These are phyloP conservation scores for Eurytoma californica DNA, from an alignment of 2,888 invertebrate genomes.

Conservation along the genomic window DNA sequence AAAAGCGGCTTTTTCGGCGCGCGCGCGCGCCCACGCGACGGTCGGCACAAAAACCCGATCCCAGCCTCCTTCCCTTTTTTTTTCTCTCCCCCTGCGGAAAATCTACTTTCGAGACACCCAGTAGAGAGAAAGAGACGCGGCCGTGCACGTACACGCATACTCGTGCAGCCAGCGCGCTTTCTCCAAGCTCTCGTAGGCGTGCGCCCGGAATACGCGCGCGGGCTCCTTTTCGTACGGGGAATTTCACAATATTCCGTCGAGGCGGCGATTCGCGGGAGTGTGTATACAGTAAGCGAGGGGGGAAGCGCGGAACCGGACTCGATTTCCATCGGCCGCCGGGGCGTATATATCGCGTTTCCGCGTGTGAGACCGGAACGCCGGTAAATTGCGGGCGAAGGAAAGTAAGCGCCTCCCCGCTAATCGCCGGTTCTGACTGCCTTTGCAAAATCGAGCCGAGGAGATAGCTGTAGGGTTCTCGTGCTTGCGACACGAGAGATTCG, in stretches of 20 bases:
- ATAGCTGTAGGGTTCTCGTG: not conserved
- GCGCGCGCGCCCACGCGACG: too few relatives aligned
- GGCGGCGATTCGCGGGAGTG: too few relatives aligned
- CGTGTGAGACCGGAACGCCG: not conserved
- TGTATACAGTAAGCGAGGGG: not conserved
- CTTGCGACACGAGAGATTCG: not conserved
- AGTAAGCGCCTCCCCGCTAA: not conserved
- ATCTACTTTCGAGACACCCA: constrained; percentile 46
- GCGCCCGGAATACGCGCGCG: not conserved
- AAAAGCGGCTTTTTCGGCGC: too few relatives aligned
- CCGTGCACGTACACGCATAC: not conserved
- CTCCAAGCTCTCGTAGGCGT: not conserved
- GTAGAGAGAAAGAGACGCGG: constrained; percentile 8
- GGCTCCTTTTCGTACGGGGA: not conserved
- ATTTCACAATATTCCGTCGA: constrained; percentile 24
- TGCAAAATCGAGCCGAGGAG: not conserved
- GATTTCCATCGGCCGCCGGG: constrained; percentile 16
- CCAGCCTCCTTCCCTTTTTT: not conserved
- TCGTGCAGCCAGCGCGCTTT: not conserved
- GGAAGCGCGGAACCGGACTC: not conserved
- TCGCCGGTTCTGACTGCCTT: too few relatives aligned
- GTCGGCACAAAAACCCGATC: too few relatives aligned
- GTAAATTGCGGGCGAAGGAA: constrained; percentile 44
- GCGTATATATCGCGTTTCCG: not conserved
- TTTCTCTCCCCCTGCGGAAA: constrained; percentile 6